Evolutionary conservation across 2,888 invertebrate genomes (phyloP).

Genomic region (Achlya flavicornis): DNA sequence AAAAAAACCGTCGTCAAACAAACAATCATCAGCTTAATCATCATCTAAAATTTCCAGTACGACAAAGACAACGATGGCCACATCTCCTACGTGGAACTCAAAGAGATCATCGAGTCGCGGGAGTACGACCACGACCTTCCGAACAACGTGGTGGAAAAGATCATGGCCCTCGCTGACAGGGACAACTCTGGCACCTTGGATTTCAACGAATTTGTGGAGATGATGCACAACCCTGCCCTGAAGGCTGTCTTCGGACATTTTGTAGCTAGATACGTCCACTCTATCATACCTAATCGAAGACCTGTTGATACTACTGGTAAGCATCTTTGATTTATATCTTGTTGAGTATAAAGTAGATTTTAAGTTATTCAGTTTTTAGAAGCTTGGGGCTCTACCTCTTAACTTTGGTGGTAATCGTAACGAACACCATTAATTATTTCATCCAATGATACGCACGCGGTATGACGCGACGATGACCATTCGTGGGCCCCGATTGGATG

Average conservation of each 20-base stretch:
- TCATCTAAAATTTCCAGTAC: conserved; percentile 78
- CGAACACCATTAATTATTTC: too few relatives aligned
- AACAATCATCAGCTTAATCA: too few relatives aligned
- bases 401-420: too few relatives aligned
- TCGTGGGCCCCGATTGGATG: too few relatives aligned
- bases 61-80: conserved; percentile 88
- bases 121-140: conserved; percentile 88
- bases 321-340: conserved; percentile 15
- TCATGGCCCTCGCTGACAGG: conserved; percentile 86
- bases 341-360: conserved; percentile 9
- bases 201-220: conserved; percentile 88
- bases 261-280: conserved; percentile 84
- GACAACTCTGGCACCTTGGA: conserved; percentile 87
- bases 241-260: conserved; percentile 87
- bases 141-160: conserved; percentile 85
- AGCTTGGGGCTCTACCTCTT: too few relatives aligned
- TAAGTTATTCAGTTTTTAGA: background rate
- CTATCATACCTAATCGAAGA: conserved; percentile 82
- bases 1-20: too few relatives aligned
- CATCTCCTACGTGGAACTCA: conserved; percentile 87
- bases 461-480: too few relatives aligned
- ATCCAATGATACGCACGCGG: too few relatives aligned
- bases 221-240: conserved; percentile 85
- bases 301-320: conserved; percentile 79
- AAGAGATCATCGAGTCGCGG: conserved; percentile 83